Percentiles rank a stretch among this genome's conserved stretches.
These are phyloP conservation scores for Anoplius nigerrimus DNA, from an alignment of 2,888 invertebrate species.

Conservation along the genomic window DNA sequence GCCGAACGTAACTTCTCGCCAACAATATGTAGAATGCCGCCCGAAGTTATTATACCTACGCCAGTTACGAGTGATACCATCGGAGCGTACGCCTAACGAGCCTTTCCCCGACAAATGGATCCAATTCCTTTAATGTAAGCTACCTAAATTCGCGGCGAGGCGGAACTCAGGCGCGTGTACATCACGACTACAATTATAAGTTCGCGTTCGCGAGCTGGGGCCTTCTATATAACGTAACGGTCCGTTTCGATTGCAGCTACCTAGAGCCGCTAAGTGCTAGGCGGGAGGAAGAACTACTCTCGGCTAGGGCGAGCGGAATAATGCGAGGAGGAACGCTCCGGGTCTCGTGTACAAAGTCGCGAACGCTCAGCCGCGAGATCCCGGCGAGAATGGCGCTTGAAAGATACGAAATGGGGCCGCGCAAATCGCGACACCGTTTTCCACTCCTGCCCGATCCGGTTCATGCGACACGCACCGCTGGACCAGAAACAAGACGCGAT, in stretches of 20 bases:
- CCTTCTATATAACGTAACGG: neutral
- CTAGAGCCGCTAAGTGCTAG: neutral
- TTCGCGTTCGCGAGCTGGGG: neutral
- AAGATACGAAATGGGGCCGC: slow-evolving; percentile 1
- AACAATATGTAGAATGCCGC: too few species aligned
- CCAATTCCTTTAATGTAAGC: neutral
- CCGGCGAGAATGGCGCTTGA: neutral
- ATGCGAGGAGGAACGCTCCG: neutral
- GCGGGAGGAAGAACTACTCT: neutral
- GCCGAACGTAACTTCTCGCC: too few species aligned
- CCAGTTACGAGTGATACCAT: neutral
- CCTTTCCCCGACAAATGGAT: slow-evolving; percentile 2
- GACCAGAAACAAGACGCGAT: too few species aligned
- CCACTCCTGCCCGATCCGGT: neutral
- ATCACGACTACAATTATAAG: neutral
- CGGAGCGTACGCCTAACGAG: neutral
- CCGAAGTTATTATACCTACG: too few species aligned
- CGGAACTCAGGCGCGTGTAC: neutral
- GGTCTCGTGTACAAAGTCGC: neutral
- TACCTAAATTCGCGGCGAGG: neutral
- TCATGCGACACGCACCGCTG: neutral
- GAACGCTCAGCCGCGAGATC: neutral
- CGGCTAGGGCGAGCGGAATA: neutral
- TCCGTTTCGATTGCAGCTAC: too few species aligned
- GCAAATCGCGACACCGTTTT: neutral